A percentile compares a stretch with the other conserved stretches of the same genome.
phyloP scores from a whole-genome alignment of 2,888 invertebrate species.

The Masnerella sp. region DNA sequence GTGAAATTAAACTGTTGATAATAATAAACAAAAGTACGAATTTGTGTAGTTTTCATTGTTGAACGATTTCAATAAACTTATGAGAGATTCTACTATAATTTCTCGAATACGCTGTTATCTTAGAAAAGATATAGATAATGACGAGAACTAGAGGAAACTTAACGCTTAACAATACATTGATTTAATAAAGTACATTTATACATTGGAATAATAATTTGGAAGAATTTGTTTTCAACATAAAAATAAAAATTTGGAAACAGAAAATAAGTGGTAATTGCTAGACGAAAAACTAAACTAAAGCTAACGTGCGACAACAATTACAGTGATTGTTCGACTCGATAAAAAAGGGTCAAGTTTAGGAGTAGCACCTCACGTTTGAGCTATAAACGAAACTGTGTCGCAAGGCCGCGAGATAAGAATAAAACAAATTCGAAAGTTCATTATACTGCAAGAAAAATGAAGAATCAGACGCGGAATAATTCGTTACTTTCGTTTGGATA shows the following conservation, averaged over 20 bases:
- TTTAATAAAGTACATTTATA: slow-evolving; percentile 39
- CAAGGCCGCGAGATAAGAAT: slow-evolving; percentile 50
- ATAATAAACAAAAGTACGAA: background rate
- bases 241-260: background rate
- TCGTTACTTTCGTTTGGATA: slow-evolving; percentile 56
- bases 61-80: background rate
- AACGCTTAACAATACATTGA: slow-evolving; percentile 31
- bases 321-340: slow-evolving; percentile 30
- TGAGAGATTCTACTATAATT: slow-evolving; percentile 19
- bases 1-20: too few relatives aligned
- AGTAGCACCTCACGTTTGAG: slow-evolving; percentile 50
- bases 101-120: slow-evolving; percentile 5
- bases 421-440: slow-evolving; percentile 57
- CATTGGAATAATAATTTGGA: slow-evolving; percentile 8
- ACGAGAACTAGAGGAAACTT: slow-evolving; percentile 33
- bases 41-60: background rate
- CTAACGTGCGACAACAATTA: slow-evolving; percentile 38
- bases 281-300: slow-evolving; percentile 10
- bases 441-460: slow-evolving; percentile 54
- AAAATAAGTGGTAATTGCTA: slow-evolving; percentile 2
- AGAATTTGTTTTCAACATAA: background rate
- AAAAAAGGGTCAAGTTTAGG: slow-evolving; percentile 13
- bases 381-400: slow-evolving; percentile 37
- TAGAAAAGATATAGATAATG: slow-evolving; percentile 13
- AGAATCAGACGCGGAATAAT: slow-evolving; percentile 55